Evolutionary conservation across 2,888 invertebrate species (phyloP).

Genomic region (Harpalus rubripes): DNA sequence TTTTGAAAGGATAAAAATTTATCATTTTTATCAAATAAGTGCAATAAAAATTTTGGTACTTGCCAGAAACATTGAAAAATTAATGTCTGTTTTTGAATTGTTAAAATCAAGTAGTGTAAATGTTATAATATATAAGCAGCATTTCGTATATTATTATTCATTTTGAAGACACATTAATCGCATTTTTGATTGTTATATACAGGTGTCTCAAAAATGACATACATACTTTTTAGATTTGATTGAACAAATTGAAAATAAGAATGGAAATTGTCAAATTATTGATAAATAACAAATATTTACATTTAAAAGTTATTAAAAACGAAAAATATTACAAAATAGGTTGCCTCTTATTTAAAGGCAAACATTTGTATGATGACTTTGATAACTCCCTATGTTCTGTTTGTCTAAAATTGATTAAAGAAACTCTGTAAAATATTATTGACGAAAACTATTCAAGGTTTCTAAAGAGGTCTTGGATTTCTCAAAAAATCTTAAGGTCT

Average conservation of each 20-base stretch:
- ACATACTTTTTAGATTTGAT: too few species aligned
- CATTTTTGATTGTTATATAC: background rate
- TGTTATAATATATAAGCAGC: constrained; percentile 32
- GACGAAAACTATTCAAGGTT: too few species aligned
- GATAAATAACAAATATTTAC: background rate
- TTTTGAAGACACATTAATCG: background rate
- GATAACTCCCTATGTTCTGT: too few species aligned
- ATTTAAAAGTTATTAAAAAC: too few species aligned
- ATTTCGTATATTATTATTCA: constrained; percentile 35
- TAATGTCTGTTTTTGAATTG: constrained; percentile 9
- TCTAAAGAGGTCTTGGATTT: too few species aligned
- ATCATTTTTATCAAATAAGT: background rate
- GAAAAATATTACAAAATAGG: too few species aligned
- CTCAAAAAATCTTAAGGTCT: too few species aligned
- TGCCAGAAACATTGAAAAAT: constrained; percentile 35
- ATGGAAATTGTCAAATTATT: background rate
- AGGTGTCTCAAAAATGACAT: background rate
- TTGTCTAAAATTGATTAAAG: too few species aligned
- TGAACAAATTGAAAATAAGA: background rate
- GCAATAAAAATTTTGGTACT: constrained; percentile 40
- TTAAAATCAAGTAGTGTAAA: constrained; percentile 25
- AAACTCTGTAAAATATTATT: too few species aligned
- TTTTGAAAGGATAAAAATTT: constrained; percentile 24
- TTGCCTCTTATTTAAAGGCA: too few species aligned
- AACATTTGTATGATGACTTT: too few species aligned